phyloP scores from a whole-genome alignment of 2,888 invertebrate genomes.

The Rhagium mordax region DNA sequence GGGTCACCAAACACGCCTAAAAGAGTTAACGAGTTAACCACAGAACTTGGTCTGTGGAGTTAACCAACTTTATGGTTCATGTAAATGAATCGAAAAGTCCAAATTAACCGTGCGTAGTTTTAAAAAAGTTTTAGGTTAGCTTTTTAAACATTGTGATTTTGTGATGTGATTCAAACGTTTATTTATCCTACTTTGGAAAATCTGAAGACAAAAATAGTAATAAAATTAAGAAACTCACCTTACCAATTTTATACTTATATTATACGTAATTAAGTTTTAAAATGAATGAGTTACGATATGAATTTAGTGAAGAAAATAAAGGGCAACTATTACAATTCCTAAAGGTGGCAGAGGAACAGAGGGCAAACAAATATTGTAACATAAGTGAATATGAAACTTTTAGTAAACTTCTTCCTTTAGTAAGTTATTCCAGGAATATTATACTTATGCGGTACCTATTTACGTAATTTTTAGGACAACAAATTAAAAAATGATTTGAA shows the following conservation, averaged over 20 bases:
- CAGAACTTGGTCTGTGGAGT: too few species aligned
- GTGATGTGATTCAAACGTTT: too few species aligned
- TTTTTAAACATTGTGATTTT: too few species aligned
- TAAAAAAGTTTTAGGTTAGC: too few species aligned
- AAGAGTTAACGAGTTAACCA: too few species aligned
- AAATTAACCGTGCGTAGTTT: too few species aligned
- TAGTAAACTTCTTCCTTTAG: slow-evolving; percentile 46
- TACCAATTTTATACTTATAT: background rate
- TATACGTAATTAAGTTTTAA: background rate
- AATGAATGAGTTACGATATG: slow-evolving; percentile 24
- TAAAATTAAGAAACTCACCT: too few species aligned
- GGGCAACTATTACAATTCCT: slow-evolving; percentile 42
- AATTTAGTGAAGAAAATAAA: slow-evolving; percentile 47
- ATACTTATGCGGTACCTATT: slow-evolving; percentile 16
- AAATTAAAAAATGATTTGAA: slow-evolving; percentile 34
- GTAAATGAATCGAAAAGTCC: too few species aligned
- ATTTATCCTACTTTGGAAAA: too few species aligned
- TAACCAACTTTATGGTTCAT: too few species aligned
- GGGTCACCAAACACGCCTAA: too few species aligned
- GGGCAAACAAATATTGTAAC: slow-evolving; percentile 45
- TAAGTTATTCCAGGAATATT: slow-evolving; percentile 31
- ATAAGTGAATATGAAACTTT: slow-evolving; percentile 38
- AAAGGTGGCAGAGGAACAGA: slow-evolving; percentile 43
- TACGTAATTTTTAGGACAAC: slow-evolving; percentile 27
- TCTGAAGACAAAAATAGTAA: too few species aligned